These are phyloP conservation scores for Torymus texanus DNA, from an alignment of 2,888 invertebrate species.

Conservation along the genomic window DNA sequence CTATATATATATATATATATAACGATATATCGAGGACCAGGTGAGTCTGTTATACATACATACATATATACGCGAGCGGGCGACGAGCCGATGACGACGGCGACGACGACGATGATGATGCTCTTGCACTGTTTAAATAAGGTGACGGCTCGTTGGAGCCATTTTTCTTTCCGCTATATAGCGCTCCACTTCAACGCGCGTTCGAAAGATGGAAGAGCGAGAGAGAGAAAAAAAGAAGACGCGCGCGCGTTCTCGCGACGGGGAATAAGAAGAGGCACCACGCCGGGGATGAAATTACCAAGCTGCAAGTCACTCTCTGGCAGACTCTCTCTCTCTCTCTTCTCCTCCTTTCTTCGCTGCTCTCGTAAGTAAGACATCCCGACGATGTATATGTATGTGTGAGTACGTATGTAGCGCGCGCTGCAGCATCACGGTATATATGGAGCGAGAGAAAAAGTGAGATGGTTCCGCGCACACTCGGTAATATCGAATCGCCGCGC, in stretches of 20 bases:
- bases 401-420: too few relatives aligned
- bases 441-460: too few relatives aligned
- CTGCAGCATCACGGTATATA: too few relatives aligned
- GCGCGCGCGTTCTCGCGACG: too few relatives aligned
- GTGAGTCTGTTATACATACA: not conserved
- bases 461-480: constrained; percentile 43
- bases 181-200: constrained; percentile 5
- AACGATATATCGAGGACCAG: constrained; percentile 11
- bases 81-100: constrained; percentile 55
- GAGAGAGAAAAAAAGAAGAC: constrained; percentile 29
- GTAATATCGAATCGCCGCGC: constrained; percentile 62
- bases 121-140: constrained; percentile 37
- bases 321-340: constrained; percentile 26
- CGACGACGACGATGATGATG: constrained; percentile 26
- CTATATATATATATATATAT: too few relatives aligned
- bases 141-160: constrained; percentile 43
- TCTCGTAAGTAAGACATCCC: constrained; percentile 41
- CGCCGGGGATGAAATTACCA: constrained; percentile 72
- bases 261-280: constrained; percentile 64
- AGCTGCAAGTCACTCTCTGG: constrained; percentile 70
- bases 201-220: constrained; percentile 21
- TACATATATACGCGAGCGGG: constrained; percentile 20
- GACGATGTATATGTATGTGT: too few relatives aligned
- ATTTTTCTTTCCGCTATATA: constrained; percentile 41
- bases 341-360: not conserved